Percentiles rank a stretch among this genome's conserved stretches.
These are phyloP conservation scores for Chrysaora quinquecirrha DNA, from an alignment of 30 jellyfish, hydroid and myxozoan genomes.

Conservation along the genomic window DNA sequence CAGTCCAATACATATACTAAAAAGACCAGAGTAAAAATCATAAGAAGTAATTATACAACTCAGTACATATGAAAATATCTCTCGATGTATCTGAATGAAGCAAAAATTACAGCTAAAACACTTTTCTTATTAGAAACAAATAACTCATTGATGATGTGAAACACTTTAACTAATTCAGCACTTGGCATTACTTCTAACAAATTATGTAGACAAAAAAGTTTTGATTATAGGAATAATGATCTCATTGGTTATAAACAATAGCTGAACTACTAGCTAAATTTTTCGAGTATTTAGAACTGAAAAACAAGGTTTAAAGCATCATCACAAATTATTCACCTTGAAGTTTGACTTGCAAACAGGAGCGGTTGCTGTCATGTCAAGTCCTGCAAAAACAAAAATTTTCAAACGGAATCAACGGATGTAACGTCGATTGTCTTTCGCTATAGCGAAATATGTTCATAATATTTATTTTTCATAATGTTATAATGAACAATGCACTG, in stretches of 20 bases:
- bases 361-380: constrained; percentile 64
- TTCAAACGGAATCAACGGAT: background rate
- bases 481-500: background rate
- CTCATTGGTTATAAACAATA: too few species aligned
- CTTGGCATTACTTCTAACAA: background rate
- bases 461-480: background rate
- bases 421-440: background rate
- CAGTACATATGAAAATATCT: background rate
- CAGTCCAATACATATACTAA: constrained; percentile 96
- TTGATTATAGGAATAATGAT: too few species aligned
- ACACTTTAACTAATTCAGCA: background rate
- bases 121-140: background rate
- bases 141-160: background rate
- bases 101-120: background rate
- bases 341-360: constrained; percentile 75
- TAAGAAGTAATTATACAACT: background rate
- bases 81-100: background rate
- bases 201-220: too few species aligned
- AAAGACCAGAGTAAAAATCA: background rate
- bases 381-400: constrained; percentile 52
- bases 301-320: background rate
- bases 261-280: too few species aligned
- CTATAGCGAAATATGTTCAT: background rate
- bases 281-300: background rate
- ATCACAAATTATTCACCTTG: constrained; percentile 71